Conservation (phyloP, 2,888 invertebrate genomes). For the Onchidella celtica region DNA sequence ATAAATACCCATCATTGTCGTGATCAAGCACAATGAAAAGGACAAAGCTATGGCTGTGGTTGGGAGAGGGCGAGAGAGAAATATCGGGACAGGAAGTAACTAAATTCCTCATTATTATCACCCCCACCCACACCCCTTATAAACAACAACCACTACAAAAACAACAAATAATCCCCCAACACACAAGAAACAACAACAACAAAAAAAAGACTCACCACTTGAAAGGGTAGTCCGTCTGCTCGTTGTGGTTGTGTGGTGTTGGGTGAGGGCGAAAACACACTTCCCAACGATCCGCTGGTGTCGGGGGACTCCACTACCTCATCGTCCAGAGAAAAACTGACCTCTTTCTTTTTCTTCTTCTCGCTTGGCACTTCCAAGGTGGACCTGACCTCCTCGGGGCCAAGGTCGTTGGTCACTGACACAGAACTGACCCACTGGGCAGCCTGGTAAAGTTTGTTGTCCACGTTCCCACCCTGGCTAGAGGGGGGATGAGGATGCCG, state of each 20-base stretch:
- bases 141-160: too few species aligned
- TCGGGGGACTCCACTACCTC: constrained; percentile 57
- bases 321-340: constrained; percentile 72
- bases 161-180: too few species aligned
- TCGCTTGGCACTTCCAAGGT: constrained; percentile 57
- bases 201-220: constrained; percentile 37
- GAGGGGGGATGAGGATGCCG: constrained; percentile 33
- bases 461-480: constrained; percentile 43
- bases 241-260: neutral
- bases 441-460: constrained; percentile 54
- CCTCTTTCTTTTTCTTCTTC: constrained; percentile 68
- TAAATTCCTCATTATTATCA: too few species aligned
- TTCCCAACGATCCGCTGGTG: constrained; percentile 65
- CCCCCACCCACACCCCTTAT: too few species aligned
- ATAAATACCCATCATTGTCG: too few species aligned
- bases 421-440: constrained; percentile 54
- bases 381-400: constrained; percentile 23
- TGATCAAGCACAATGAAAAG: too few species aligned
- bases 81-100: too few species aligned
- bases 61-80: too few species aligned
- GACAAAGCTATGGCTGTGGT: too few species aligned
- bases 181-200: neutral
- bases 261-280: constrained; percentile 36
- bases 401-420: constrained; percentile 42
- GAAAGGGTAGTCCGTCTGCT: constrained; percentile 13